Base-by-base conservation (phyloP, 1,140 invertebrate genomes). In the Aleiodes sp. region DNA sequence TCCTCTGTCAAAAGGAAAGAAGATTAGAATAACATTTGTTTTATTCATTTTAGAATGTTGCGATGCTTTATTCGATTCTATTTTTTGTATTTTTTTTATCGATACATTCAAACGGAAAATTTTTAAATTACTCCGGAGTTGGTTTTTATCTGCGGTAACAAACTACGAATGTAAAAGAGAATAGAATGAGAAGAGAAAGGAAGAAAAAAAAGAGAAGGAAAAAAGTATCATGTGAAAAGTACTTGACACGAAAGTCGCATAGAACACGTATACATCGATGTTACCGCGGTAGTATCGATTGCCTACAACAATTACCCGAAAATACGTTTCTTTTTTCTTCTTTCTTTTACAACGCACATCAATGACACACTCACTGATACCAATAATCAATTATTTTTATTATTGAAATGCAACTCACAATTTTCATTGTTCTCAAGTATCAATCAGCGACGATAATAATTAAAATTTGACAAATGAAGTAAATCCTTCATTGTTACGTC, bases 201-300 rank as follows among this genome's bases (percentile, higher is more conserved):
- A 24, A 52, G 26, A 52, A 52, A 52, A 1, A 52, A 52, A 24
- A 52, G 31, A 10, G 31, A 10, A 10, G 31, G 31, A 10, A 10
- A 10, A 10, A 10, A 10, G 31, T 4, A 10, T 4, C 4, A 10
- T 4, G 31, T 4, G 31, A 10, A 10, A 10, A 52, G 46, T 52
- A 24, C 46, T 52, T 52, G 46, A 52, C 46, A 52, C 46, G 46
- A 52, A 52, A 52, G 46, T 52, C 46, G 46, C 46, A 52, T n/a
- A 52, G 8, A 52, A 7, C 9, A 52, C 46, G 7, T 52, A 52
- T 24, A 52, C 16, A 26, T 1, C 0, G 16, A 24, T 24, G 46
- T 52, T 24, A 52, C 46, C 2, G 46, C 21, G 9, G 39, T 41
- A 41, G 21, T 52, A 52, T 52, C 46, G 46, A 52, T 52, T 52